phyloP scores from a whole-genome alignment of 1,140 invertebrate species.

The Schmidtea mediterranea region DNA sequence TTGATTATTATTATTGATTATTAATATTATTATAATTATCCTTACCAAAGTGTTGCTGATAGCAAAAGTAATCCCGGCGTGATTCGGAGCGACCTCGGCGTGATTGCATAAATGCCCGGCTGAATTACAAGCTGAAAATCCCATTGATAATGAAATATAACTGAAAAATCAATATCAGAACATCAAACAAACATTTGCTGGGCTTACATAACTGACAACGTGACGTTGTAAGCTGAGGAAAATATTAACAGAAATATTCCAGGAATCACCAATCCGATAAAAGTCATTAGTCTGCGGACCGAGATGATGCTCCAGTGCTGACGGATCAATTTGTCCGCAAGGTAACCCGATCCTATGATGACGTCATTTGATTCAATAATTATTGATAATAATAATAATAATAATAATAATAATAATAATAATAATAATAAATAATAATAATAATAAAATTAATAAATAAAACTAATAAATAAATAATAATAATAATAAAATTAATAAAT shows the following conservation, averaged over 20 bases:
- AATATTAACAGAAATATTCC: slow-evolving; percentile 44
- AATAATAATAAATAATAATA: too few relatives aligned
- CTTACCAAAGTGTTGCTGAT: slow-evolving; percentile 47
- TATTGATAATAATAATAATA: too few relatives aligned
- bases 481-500: too few relatives aligned
- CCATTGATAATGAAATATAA: slow-evolving; percentile 47
- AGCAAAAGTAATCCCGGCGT: slow-evolving; percentile 49
- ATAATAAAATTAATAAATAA: too few relatives aligned
- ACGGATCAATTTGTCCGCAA: slow-evolving; percentile 39
- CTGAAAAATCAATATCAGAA: slow-evolving; percentile 21
- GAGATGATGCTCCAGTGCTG: slow-evolving; percentile 42
- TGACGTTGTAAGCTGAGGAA: slow-evolving; percentile 41
- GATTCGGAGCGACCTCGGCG: slow-evolving; percentile 47
- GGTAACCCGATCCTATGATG: slow-evolving; percentile 38
- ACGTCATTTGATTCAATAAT: slow-evolving; percentile 5
- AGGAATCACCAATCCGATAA: slow-evolving; percentile 44
- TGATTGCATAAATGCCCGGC: slow-evolving; percentile 51
- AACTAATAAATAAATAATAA: too few relatives aligned
- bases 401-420: too few relatives aligned
- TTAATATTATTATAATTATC: too few relatives aligned
- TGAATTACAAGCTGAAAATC: slow-evolving; percentile 46
- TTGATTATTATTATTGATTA: too few relatives aligned
- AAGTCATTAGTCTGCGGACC: slow-evolving; percentile 45
- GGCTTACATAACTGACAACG: slow-evolving; percentile 40
- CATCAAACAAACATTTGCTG: not conserved